Evolutionary conservation across 2,113 vertebrate genomes (phyloP).

Genomic region (Forbesichthys agassizii): DNA sequence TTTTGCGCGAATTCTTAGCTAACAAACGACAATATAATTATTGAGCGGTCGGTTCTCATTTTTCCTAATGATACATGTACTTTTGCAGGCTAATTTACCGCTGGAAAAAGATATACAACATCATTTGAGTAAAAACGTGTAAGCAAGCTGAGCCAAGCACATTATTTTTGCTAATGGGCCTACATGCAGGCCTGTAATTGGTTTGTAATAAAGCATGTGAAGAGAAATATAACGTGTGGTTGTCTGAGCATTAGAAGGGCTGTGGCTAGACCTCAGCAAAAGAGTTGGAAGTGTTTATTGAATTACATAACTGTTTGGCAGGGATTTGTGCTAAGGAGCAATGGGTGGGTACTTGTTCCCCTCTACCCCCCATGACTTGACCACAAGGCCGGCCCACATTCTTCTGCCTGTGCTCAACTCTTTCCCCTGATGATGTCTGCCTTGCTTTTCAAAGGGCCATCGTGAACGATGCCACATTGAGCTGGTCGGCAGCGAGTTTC

Average conservation of each 20-base stretch:
- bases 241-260: conserved; percentile 29
- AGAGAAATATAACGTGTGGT: conserved; percentile 35
- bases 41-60: not conserved
- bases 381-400: conserved; percentile 63
- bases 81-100: conserved; percentile 8
- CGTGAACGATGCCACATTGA: conserved; percentile 47
- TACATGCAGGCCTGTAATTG: conserved; percentile 24
- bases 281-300: conserved; percentile 65
- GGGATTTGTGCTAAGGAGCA: conserved; percentile 55
- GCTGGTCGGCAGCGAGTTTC: conserved; percentile 38
- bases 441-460: conserved; percentile 50
- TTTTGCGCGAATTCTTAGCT: not conserved
- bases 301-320: conserved; percentile 71
- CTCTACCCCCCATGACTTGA: conserved; percentile 56
- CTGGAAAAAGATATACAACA: not conserved
- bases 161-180: conserved; percentile 3
- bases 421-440: conserved; percentile 27
- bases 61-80: not conserved
- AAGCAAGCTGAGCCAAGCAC: not conserved
- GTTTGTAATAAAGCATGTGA: conserved; percentile 30
- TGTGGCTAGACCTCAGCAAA: conserved; percentile 47
- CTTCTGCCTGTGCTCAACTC: conserved; percentile 47
- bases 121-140: conserved; percentile 10
- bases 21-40: not conserved
- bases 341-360: conserved; percentile 43